phyloP scores from a whole-genome alignment of 2,888 invertebrate species.

The Tipula vernalis region DNA sequence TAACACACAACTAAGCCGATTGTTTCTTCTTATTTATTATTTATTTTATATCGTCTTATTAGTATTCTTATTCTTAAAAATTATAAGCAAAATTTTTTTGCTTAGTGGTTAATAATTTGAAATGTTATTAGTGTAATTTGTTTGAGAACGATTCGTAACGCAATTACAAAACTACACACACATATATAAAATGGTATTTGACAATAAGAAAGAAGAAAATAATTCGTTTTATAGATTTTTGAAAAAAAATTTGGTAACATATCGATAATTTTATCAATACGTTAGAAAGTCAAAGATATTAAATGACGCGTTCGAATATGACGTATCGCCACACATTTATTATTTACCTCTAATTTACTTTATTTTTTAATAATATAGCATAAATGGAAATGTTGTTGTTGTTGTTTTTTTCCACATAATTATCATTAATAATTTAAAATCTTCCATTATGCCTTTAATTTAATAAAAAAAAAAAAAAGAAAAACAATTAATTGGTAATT shows the following conservation, averaged over 20 bases:
- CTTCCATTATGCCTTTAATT: background rate
- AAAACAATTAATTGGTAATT: background rate
- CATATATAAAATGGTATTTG: background rate
- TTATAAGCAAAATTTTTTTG: background rate
- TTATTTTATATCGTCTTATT: background rate
- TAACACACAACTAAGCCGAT: background rate
- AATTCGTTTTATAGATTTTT: background rate
- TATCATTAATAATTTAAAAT: background rate
- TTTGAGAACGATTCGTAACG: background rate
- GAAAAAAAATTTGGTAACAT: background rate
- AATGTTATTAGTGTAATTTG: background rate
- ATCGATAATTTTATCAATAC: background rate
- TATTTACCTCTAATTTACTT: background rate
- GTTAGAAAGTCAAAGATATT: background rate
- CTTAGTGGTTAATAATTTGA: background rate
- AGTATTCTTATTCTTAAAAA: background rate
- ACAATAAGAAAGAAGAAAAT: background rate
- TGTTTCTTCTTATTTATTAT: background rate
- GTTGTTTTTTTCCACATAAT: background rate
- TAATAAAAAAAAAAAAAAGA: background rate
- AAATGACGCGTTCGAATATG: background rate
- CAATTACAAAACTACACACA: background rate
- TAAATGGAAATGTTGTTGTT: too few species aligned
- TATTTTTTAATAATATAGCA: too few species aligned
- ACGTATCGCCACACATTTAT: background rate